These are phyloP conservation scores for Drosophila lutescens DNA, from an alignment of 2,888 invertebrate genomes.

Conservation along the genomic window DNA sequence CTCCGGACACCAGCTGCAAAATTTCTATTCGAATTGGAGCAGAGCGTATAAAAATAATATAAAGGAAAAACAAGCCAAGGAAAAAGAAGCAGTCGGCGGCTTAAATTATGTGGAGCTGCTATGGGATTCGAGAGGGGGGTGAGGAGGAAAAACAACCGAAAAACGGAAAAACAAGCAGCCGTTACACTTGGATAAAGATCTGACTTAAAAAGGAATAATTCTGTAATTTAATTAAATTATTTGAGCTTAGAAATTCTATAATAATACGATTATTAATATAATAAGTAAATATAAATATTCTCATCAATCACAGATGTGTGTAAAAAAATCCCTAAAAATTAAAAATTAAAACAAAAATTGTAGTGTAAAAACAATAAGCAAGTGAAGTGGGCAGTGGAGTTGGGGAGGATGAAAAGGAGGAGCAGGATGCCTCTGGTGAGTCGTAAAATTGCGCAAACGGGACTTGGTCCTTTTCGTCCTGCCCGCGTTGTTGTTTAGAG, in stretches of 20 bases:
- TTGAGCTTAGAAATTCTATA: too few relatives aligned
- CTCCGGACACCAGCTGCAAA: slow-evolving; percentile 23
- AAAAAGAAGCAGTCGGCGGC: slow-evolving; percentile 35
- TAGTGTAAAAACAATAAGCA: slow-evolving; percentile 72
- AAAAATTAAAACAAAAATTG: slow-evolving; percentile 41
- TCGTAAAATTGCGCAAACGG: slow-evolving; percentile 69
- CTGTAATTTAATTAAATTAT: too few relatives aligned
- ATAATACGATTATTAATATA: too few relatives aligned
- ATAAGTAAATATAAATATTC: too few relatives aligned
- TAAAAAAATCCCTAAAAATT: too few relatives aligned
- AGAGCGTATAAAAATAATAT: slow-evolving; percentile 26
- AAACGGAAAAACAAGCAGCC: slow-evolving; percentile 16
- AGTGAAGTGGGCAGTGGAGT: slow-evolving; percentile 41
- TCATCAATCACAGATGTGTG: too few relatives aligned
- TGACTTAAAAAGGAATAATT: not conserved
- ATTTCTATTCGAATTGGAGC: slow-evolving; percentile 18
- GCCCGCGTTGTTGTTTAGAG: slow-evolving; percentile 11
- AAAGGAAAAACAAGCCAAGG: slow-evolving; percentile 16
- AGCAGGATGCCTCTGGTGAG: slow-evolving; percentile 61
- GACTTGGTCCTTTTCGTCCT: slow-evolving; percentile 26
- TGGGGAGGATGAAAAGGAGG: not conserved
- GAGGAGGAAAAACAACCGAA: slow-evolving; percentile 12
- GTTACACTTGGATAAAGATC: slow-evolving; percentile 1
- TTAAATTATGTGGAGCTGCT: slow-evolving; percentile 36
- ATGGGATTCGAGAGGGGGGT: too few relatives aligned